Conservation (phyloP, 2,888 invertebrate genomes). For the Bibio marci region DNA sequence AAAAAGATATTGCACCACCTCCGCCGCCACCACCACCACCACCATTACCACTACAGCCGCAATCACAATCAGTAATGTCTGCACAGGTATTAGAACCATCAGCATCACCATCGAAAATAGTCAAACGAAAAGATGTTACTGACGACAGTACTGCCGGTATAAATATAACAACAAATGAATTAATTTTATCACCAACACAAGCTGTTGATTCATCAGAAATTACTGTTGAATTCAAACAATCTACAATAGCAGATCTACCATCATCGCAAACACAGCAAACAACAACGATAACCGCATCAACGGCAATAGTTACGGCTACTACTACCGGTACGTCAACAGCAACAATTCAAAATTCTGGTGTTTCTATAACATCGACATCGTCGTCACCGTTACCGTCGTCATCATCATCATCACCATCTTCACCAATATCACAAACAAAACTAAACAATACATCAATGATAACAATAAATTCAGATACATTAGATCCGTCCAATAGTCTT, state of each 20-base stretch:
- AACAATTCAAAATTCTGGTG: slow-evolving; percentile 5
- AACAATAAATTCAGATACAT: slow-evolving; percentile 25
- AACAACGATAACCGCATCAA: neutral
- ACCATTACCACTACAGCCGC: neutral
- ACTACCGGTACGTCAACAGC: slow-evolving; percentile 2
- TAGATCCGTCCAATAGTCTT: slow-evolving; percentile 47
- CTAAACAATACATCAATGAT: slow-evolving; percentile 21
- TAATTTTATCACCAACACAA: too few relatives aligned
- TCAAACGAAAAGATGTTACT: neutral
- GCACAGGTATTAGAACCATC: too few relatives aligned
- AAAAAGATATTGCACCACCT: slow-evolving; percentile 5
- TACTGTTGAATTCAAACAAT: slow-evolving; percentile 1
- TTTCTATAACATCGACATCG: slow-evolving; percentile 9
- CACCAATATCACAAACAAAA: neutral
- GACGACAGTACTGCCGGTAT: neutral
- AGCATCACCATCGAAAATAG: neutral
- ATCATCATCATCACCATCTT: slow-evolving; percentile 22
- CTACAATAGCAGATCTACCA: too few relatives aligned
- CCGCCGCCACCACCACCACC: slow-evolving; percentile 12
- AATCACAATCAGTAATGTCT: neutral
- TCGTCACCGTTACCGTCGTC: slow-evolving; percentile 19
- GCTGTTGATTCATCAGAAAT: neutral
- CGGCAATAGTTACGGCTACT: neutral
- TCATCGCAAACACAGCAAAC: neutral
- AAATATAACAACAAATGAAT: too few relatives aligned